Conservation (phyloP, 2,888 invertebrate species). For the Siphlonurus alternatus region DNA sequence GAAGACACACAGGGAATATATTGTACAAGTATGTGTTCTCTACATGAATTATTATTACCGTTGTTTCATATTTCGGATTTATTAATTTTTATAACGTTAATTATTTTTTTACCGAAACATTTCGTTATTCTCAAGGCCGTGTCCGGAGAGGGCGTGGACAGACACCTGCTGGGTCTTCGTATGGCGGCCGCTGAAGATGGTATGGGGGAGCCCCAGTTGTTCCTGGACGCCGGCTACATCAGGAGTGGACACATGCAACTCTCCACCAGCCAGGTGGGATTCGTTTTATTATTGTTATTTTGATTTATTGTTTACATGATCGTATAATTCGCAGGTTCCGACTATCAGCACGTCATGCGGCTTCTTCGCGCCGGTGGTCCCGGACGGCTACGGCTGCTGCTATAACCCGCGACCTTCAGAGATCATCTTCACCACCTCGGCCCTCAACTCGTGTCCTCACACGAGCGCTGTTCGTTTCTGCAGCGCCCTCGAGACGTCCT, state of each 20-base stretch:
- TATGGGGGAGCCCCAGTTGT: slow-evolving; percentile 55
- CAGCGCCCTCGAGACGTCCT: slow-evolving; percentile 38
- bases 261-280: slow-evolving; percentile 77
- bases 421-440: slow-evolving; percentile 56
- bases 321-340: slow-evolving; percentile 16
- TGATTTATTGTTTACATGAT: not conserved
- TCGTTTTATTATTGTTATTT: slow-evolving; percentile 7
- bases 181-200: slow-evolving; percentile 62
- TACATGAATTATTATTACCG: no score
- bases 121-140: slow-evolving; percentile 39
- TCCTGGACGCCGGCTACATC: slow-evolving; percentile 47
- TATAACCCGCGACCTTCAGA: slow-evolving; percentile 71
- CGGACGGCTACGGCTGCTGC: slow-evolving; percentile 84
- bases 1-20: slow-evolving; percentile 64
- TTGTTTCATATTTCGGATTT: no score
- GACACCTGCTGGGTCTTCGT: slow-evolving; percentile 80
- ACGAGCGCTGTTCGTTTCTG: slow-evolving; percentile 42
- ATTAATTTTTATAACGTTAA: no score
- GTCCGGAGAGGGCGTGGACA: slow-evolving; percentile 75
- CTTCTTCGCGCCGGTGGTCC: slow-evolving; percentile 75
- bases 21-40: no score
- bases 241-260: slow-evolving; percentile 63
- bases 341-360: slow-evolving; percentile 56
- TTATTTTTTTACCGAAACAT: no score
- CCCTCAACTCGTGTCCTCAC: slow-evolving; percentile 41